These are phyloP conservation scores for Zaprionus capensis DNA, from an alignment of 1,140 invertebrate genomes.

Conservation along the genomic window DNA sequence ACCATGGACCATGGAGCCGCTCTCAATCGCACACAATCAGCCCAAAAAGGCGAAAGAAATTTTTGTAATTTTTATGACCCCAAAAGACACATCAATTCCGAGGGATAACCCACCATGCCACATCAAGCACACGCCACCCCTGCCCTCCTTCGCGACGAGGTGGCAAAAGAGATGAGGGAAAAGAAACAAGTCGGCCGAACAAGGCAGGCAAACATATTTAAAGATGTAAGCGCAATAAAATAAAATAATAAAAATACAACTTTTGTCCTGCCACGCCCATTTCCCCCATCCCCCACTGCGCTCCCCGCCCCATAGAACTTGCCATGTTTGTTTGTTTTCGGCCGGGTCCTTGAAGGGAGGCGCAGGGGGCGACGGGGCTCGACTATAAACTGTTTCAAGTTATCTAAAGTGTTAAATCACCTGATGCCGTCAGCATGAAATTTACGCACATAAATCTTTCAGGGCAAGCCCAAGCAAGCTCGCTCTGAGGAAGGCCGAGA, in stretches of 20 bases:
- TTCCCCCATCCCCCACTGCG: neutral
- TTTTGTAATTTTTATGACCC: slow-evolving; percentile 82
- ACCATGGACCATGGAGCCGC: neutral
- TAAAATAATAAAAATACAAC: slow-evolving; percentile 82
- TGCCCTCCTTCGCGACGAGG: neutral
- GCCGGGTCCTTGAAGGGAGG: neutral
- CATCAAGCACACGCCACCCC: slow-evolving; percentile 17
- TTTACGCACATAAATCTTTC: slow-evolving; percentile 82
- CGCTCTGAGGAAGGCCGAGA: slow-evolving; percentile 54
- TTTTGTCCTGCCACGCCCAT: slow-evolving; percentile 48
- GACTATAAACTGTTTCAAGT: slow-evolving; percentile 79
- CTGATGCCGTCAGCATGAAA: slow-evolving; percentile 84
- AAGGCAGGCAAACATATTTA: slow-evolving; percentile 73
- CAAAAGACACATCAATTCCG: slow-evolving; percentile 81
- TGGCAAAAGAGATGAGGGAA: slow-evolving; percentile 1
- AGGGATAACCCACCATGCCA: slow-evolving; percentile 39
- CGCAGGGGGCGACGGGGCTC: slow-evolving; percentile 9
- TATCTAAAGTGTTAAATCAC: slow-evolving; percentile 84
- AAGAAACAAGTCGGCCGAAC: slow-evolving; percentile 35
- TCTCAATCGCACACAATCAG: slow-evolving; percentile 71
- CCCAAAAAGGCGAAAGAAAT: slow-evolving; percentile 71
- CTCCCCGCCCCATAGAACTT: slow-evolving; percentile 15
- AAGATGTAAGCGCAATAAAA: slow-evolving; percentile 82
- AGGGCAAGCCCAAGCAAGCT: slow-evolving; percentile 52
- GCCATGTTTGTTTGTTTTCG: slow-evolving; percentile 16